Evolutionary conservation across 2,113 vertebrate genomes (phyloP).

Genomic region (Theropithecus gelada): DNA sequence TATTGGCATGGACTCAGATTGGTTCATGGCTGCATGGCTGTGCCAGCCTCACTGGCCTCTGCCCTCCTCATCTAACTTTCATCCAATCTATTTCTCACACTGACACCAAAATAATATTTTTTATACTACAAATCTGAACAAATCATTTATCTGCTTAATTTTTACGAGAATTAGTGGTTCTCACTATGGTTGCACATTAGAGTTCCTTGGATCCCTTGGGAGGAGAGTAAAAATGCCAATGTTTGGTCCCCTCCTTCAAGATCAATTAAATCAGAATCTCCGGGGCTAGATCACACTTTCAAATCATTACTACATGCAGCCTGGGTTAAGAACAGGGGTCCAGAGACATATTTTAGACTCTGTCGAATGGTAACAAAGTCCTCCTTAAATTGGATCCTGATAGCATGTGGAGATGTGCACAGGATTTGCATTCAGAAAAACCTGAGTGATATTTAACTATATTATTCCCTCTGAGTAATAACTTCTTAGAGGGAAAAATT

Average conservation of each 20-base stretch:
- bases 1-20: fast-evolving
- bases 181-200: background rate
- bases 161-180: background rate
- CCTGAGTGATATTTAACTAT: background rate
- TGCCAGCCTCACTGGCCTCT: background rate
- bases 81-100: background rate
- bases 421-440: background rate
- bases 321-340: background rate
- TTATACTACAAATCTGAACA: background rate
- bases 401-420: background rate
- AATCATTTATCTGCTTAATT: background rate
- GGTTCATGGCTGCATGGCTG: background rate
- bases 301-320: background rate
- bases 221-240: background rate
- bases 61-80: background rate
- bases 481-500: background rate
- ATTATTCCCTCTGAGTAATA: background rate
- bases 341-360: background rate
- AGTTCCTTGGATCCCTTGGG: background rate
- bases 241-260: background rate
- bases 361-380: background rate
- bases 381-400: background rate
- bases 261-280: background rate
- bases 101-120: background rate
- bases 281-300: background rate